Conservation (phyloP, 2,888 invertebrate species). For the Ormyrus nitidulus region DNA sequence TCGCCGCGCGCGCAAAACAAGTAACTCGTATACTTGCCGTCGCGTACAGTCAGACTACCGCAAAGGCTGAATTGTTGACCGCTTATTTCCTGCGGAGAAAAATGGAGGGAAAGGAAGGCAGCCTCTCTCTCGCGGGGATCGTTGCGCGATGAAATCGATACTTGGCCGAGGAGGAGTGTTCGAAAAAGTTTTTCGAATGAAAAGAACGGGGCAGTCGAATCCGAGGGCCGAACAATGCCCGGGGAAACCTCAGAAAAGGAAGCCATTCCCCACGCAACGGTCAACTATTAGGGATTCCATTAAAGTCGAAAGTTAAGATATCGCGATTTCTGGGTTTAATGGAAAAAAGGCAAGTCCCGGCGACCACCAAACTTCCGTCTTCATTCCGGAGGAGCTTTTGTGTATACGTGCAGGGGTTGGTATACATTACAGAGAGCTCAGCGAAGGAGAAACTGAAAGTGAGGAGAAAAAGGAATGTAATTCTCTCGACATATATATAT, state of each 20-base stretch:
- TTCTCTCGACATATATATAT: no score
- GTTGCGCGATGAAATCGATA: slow-evolving; percentile 40
- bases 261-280: slow-evolving; percentile 30
- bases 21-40: background rate
- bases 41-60: no score
- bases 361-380: slow-evolving; percentile 4
- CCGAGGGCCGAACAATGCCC: slow-evolving; percentile 29
- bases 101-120: background rate
- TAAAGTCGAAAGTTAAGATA: slow-evolving; percentile 59
- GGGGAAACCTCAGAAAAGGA: slow-evolving; percentile 9
- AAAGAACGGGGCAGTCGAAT: slow-evolving; percentile 24
- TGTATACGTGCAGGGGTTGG: background rate
- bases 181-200: slow-evolving; percentile 31
- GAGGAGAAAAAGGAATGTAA: no score
- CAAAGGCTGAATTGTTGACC: slow-evolving; percentile 27
- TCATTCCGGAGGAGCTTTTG: background rate
- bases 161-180: slow-evolving; percentile 14
- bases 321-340: slow-evolving; percentile 43
- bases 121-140: slow-evolving; percentile 15
- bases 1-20: slow-evolving; percentile 7
- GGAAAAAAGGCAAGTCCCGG: slow-evolving; percentile 42
- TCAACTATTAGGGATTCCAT: slow-evolving; percentile 58
- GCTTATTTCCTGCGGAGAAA: slow-evolving; percentile 7
- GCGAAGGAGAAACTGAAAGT: no score
- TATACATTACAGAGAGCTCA: no score